phyloP scores from a whole-genome alignment of 2,888 invertebrate genomes.

The Molanna angustata region DNA sequence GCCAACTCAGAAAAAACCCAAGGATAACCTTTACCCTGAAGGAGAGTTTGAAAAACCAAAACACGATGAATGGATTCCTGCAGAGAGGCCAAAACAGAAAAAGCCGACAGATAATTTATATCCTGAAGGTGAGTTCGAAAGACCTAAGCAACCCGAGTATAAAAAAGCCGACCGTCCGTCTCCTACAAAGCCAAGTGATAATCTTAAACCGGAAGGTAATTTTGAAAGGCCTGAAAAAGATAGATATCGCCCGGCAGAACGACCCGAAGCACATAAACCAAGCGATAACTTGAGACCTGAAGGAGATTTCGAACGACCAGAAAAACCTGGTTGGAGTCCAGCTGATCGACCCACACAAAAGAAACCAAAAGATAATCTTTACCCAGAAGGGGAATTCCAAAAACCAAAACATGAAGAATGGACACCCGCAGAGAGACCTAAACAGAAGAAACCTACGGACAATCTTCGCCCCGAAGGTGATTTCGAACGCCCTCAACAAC shows the following conservation, averaged over 20 bases:
- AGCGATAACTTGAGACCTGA: constrained; percentile 41
- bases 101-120: constrained; percentile 48
- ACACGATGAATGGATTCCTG: constrained; percentile 11
- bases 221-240: constrained; percentile 41
- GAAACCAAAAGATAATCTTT: constrained; percentile 39
- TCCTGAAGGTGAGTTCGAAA: constrained; percentile 54
- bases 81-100: constrained; percentile 38
- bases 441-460: constrained; percentile 37
- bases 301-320: constrained; percentile 43
- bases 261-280: constrained; percentile 47
- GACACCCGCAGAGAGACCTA: constrained; percentile 37
- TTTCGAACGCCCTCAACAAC: constrained; percentile 40
- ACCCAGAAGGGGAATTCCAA: constrained; percentile 39
- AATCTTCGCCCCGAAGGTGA: constrained; percentile 39
- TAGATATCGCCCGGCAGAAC: constrained; percentile 41
- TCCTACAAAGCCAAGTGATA: constrained; percentile 44
- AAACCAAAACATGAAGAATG: constrained; percentile 38
- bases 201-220: constrained; percentile 40
- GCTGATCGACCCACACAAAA: constrained; percentile 45
- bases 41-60: constrained; percentile 43
- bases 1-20: constrained; percentile 39
- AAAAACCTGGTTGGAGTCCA: constrained; percentile 38
- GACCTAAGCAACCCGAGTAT: constrained; percentile 43
- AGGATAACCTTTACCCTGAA: constrained; percentile 45
- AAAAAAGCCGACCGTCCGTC: constrained; percentile 41